A percentile compares a stretch with the other conserved stretches of the same genome.
These are phyloP conservation scores for Zosterops pallidus DNA, from an alignment of 2,113 vertebrate genomes.

Conservation along the genomic window DNA sequence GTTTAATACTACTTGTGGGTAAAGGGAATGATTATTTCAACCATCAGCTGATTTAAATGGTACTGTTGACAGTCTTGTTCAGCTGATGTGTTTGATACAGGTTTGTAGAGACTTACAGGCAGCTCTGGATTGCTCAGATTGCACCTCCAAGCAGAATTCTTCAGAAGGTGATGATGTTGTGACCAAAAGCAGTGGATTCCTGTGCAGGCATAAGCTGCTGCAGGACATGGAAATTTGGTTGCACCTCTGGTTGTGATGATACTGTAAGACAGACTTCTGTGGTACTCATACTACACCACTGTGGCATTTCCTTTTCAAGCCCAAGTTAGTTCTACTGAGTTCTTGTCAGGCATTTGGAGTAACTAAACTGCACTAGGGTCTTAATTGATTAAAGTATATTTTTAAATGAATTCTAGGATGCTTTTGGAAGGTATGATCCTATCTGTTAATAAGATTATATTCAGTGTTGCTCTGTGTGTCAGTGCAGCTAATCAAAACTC, in stretches of 20 bases:
- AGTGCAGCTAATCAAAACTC: neutral
- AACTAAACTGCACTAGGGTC: neutral
- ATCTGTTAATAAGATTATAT: neutral
- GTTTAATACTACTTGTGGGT: neutral
- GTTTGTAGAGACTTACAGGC: neutral
- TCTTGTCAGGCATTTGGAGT: neutral
- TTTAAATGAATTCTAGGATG: neutral
- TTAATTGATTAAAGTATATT: neutral
- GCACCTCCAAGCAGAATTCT: neutral
- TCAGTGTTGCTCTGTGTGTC: neutral
- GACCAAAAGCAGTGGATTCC: neutral
- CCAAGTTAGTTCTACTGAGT: neutral
- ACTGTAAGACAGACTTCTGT: neutral
- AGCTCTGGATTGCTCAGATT: neutral
- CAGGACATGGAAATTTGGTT: neutral
- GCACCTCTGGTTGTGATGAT: neutral
- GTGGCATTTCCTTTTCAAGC: neutral
- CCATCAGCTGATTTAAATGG: neutral
- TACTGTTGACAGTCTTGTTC: neutral
- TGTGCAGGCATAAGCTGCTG: neutral
- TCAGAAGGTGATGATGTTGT: neutral
- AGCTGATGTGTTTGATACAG: neutral
- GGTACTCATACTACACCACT: rapidly evolving
- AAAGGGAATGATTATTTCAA: neutral
- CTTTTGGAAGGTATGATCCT: neutral